Base-by-base conservation (phyloP, 64 coral and sea anemone genomes). In the Porites lutea region DNA sequence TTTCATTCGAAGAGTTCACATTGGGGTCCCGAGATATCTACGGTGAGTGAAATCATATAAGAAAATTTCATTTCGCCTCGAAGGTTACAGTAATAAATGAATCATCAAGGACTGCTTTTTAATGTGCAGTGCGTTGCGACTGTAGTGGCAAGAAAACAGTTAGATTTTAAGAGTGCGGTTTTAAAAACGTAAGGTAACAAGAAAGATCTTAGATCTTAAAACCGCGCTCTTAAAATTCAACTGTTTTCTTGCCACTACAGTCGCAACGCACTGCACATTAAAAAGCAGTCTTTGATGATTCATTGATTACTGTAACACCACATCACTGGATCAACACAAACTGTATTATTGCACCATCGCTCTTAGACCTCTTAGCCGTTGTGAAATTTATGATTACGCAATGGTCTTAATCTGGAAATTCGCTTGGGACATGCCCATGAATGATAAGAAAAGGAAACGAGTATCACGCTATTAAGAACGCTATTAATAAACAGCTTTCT, bases 281-380 rank as follows among this genome's bases (percentile, higher is more conserved):
- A 14, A 66, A 66, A 14, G 64, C 64, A 66, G 15, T 66, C 64
- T 13, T 66, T 66, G 64, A 66, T 66, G 64, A 66, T 66, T 66
- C 64, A 66, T 66, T 66, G 64, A 66, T 66, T 66, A 66, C 64
- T 66, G 64, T 66, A 66, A 66, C 64, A 66, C 64, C 64, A 66
- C 64, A 37, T 37, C 27, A 1, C 27, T 37, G 27, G 27, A 37
- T 37, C 27, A 37, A 37, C 27, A 37, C 27, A 66, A 37, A 37
- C 27, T 66, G 15, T 19, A 66, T 66, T 66, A 66, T 66, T 66
- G 27, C 20, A 66, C 64, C 15, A 66, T 66, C 4, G 20, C 64
- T 66, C 64, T 66, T n/a, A n/a, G n/a, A n/a, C n/a, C n/a, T n/a
- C n/a, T n/a, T n/a, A 66, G 64, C 64, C 64, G 13, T 66, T 66